Evolutionary conservation across 2,113 vertebrate genomes (phyloP).

Genomic region (Cacatua alba): DNA sequence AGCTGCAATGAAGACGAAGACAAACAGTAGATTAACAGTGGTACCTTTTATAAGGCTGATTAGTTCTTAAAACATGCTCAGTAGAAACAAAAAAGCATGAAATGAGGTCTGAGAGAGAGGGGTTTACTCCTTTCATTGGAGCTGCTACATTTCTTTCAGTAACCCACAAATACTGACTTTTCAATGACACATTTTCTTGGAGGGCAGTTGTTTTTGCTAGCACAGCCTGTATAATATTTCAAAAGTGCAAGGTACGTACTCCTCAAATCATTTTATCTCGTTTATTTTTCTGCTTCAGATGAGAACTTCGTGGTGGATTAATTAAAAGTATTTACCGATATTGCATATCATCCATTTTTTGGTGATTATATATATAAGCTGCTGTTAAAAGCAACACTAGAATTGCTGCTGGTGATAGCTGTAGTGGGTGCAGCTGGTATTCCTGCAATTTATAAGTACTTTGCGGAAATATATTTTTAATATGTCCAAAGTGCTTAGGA

Average conservation of each 20-base stretch:
- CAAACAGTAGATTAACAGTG: slow-evolving; percentile 82
- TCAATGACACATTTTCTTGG: slow-evolving; percentile 62
- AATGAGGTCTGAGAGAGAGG: slow-evolving; percentile 55
- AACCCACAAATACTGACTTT: slow-evolving; percentile 54
- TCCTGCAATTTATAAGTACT: slow-evolving; percentile 5
- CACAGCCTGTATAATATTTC: slow-evolving; percentile 44
- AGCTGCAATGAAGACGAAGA: slow-evolving; percentile 78
- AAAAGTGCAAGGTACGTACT: slow-evolving; percentile 54
- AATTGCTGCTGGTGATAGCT: background rate
- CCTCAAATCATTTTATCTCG: slow-evolving; percentile 58
- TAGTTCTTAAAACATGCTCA: slow-evolving; percentile 78
- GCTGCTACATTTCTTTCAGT: slow-evolving; percentile 55
- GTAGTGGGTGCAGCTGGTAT: background rate
- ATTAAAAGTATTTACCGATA: slow-evolving; percentile 61
- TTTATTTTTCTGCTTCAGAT: slow-evolving; percentile 56
- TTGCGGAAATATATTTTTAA: slow-evolving; percentile 2
- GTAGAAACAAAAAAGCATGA: slow-evolving; percentile 70
- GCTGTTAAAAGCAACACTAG: slow-evolving; percentile 25
- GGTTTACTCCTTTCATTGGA: slow-evolving; percentile 64
- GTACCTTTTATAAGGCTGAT: slow-evolving; percentile 80
- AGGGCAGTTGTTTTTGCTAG: slow-evolving; percentile 13
- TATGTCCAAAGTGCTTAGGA: background rate
- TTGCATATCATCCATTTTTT: background rate
- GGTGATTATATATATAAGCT: background rate
- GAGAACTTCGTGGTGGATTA: slow-evolving; percentile 1